Conservation (phyloP, 1,140 invertebrate genomes). For the Cydia fagiglandana region DNA sequence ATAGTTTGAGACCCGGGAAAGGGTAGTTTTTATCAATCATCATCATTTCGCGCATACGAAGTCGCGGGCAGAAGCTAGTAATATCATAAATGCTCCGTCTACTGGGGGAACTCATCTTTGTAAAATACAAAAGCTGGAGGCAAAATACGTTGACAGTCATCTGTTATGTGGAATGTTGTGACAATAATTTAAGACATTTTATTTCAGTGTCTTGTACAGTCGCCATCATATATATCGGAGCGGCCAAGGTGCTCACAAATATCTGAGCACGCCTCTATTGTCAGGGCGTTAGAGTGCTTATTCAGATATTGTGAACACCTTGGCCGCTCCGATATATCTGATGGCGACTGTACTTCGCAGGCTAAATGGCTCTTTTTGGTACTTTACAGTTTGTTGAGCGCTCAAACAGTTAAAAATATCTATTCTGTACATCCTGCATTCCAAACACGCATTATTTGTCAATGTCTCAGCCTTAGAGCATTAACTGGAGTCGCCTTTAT, state of each 20-base stretch:
- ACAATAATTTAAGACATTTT: background rate
- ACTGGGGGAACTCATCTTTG: background rate
- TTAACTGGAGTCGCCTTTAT: no score
- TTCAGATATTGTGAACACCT: no score
- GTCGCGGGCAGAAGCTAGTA: no score
- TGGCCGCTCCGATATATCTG: no score
- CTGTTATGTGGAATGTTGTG: background rate
- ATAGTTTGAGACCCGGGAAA: no score
- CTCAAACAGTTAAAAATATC: background rate
- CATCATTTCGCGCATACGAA: no score
- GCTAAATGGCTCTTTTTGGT: background rate
- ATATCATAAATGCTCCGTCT: background rate
- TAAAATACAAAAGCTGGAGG: constrained; percentile 11
- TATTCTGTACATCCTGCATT: background rate
- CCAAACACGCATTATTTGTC: background rate
- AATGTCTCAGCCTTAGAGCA: no score
- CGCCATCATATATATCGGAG: no score
- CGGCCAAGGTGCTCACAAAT: no score
- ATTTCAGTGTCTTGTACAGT: background rate
- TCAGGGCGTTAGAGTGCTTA: no score
- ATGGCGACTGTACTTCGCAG: background rate
- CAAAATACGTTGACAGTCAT: constrained; percentile 15
- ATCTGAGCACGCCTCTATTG: no score
- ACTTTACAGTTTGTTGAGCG: background rate
- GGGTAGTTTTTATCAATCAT: no score